Base-by-base conservation (phyloP, 2,888 invertebrate species). In the Rhodophaea formosa region DNA sequence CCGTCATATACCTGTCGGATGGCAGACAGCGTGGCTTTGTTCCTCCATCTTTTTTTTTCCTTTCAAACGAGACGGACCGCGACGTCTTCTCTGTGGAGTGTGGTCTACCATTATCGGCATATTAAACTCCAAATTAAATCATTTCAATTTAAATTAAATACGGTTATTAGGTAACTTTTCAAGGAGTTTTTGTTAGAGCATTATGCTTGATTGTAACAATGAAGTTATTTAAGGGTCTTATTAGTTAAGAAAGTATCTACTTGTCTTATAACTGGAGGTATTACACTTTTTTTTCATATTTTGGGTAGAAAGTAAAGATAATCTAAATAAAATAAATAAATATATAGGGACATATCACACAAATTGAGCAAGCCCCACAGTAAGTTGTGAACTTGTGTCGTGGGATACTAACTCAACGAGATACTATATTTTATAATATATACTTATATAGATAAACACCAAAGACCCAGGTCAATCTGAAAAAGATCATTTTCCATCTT, bases 11-110 rank as follows among this genome's bases (percentile, higher is more conserved):
- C 91, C 91, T 91, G 91, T 89, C 91, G 72, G 76, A 75, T 66
- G 77, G 75, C 84, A 91, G 91, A 91, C 91, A 83, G 91, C 90
- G 84, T 87, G 91, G 84, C 89, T 79, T 90, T 91, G 89, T 90
- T 84, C 82, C 78, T 75, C 78, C 64, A 68, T 69, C 66, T 67
- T 65, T 75, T 77, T 75, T 82, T 79, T 75, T 62, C 67, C 72
- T 71, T 75, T 77, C 68, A 63, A 72, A 72, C 76, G 72, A 73
- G 68, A 67, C 71, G 68, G 62, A 59, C 62, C 68, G 66, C 66
- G 75, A 67, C 71, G 67, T 67, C 71, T 65, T 65, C 67, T 67
- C 68, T 63, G 66, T 70, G 49, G 60, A 49, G 43, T 56, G 39
- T 60, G 53, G 69, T 67, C 66, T 64, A 65, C 59, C 65, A 65